These are phyloP conservation scores for Sphaeridia pumilis DNA, from an alignment of 2,888 invertebrate genomes.

Conservation along the genomic window DNA sequence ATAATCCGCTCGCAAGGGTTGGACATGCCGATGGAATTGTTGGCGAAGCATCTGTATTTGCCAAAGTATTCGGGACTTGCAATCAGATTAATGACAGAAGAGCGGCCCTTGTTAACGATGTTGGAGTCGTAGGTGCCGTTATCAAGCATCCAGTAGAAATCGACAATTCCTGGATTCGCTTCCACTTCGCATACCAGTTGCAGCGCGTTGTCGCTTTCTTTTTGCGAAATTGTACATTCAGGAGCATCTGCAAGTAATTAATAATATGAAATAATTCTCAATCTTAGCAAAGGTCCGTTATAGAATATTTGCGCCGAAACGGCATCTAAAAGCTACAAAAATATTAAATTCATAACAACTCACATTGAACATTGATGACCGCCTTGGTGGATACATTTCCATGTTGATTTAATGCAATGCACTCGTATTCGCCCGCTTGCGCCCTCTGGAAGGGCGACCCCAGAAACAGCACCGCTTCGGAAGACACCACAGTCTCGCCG, in stretches of 20 bases:
- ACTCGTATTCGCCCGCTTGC: slow-evolving; percentile 65
- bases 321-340: neutral
- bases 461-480: slow-evolving; percentile 49
- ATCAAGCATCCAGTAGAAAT: slow-evolving; percentile 72
- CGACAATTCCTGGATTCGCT: slow-evolving; percentile 66
- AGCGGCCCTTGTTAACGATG: slow-evolving; percentile 45
- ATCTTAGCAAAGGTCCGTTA: too few species aligned
- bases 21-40: slow-evolving; percentile 63
- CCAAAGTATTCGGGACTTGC: slow-evolving; percentile 52
- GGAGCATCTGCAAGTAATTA: slow-evolving; percentile 62
- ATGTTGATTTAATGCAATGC: slow-evolving; percentile 55
- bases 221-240: slow-evolving; percentile 65
- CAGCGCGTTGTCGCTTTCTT: slow-evolving; percentile 59
- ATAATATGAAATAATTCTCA: too few species aligned
- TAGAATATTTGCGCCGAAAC: neutral
- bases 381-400: slow-evolving; percentile 59
- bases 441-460: slow-evolving; percentile 55
- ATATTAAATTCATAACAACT: slow-evolving; percentile 41
- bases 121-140: slow-evolving; percentile 68
- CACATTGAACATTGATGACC: slow-evolving; percentile 70
- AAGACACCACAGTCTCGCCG: slow-evolving; percentile 45
- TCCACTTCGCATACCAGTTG: slow-evolving; percentile 66
- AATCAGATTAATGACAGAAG: slow-evolving; percentile 53
- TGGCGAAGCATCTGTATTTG: slow-evolving; percentile 73
- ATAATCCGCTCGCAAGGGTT: slow-evolving; percentile 46